Evolutionary conservation across 2,113 vertebrate genomes (phyloP).

Genomic region (Tonatia bakeri): DNA sequence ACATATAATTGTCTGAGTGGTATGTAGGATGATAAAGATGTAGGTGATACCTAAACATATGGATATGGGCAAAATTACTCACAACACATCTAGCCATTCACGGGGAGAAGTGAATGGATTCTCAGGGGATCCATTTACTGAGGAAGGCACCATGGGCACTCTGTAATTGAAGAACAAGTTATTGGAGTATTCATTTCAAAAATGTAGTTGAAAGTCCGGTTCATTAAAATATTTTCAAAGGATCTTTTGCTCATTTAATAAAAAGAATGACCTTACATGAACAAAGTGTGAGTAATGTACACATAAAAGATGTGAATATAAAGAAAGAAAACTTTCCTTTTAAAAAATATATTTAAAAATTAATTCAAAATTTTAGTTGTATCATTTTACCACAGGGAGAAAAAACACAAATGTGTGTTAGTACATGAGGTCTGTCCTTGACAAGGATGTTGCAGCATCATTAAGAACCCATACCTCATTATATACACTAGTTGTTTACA

Average conservation of each 20-base stretch:
- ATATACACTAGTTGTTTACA: neutral
- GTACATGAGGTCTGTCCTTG: neutral
- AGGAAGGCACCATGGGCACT: neutral
- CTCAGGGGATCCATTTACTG: accelerated
- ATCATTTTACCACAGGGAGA: neutral
- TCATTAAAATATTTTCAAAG: neutral
- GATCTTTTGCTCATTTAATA: neutral
- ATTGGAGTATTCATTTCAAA: neutral
- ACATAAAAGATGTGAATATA: neutral
- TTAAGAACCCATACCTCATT: neutral
- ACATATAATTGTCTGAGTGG: no score
- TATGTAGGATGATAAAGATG: neutral
- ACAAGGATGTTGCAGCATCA: neutral
- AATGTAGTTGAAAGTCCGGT: neutral
- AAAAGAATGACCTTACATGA: neutral
- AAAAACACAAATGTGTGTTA: neutral
- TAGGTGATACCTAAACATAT: accelerated
- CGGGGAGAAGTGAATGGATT: neutral
- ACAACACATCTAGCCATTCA: accelerated
- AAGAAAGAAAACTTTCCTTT: neutral
- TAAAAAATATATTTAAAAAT: neutral
- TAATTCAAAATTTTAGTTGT: neutral
- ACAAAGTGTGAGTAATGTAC: neutral
- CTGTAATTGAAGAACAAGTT: neutral
- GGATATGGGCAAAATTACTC: no score